Evolutionary conservation across 2,113 vertebrate species (phyloP), one percentile per base, ranked within the genome.

Genomic region (Oreochromis tanganicae): DNA sequence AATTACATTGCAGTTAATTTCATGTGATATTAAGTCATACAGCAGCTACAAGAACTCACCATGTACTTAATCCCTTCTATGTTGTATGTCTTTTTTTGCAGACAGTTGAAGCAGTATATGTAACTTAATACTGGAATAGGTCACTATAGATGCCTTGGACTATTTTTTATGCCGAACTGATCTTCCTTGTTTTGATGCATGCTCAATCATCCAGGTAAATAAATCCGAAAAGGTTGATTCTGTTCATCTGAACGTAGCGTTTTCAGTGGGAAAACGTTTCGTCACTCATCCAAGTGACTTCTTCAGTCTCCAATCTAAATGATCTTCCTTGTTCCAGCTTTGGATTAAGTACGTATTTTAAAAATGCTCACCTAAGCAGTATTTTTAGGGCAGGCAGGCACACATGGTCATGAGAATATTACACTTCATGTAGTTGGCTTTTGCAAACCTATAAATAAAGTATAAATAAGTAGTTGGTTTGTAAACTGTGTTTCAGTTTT

Each of bases 51-150:
- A 56, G 66, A 57, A 75, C 63, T 56, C 46, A 59, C 68, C 21
- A 3, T 85, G 3, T 48, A 88, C 38, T 41, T 82, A 83, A 91
- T 90, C 83, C 86, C 59, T 56, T n/a, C 24, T n/a, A 32, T 56
- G 59, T 32, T 79, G 19, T 10, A 36, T 66, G 81, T 92, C 85
- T 38, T 50, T 88, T 36, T 84, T 41, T 85, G n/a, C 75, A 86
- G 84, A 90, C 68, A 59, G 19, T 55, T 81, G 43, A 85, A 63
- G 50, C 71, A 52, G 81, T 85, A 34, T 24, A 34, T 43, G 82
- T 84, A 92, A 92, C 87, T 63, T 84, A 71, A 90, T 85, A 81
- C 7, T 21, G 46, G 46, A 80, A 89, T 87, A 83, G 46, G 34
- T 52, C 7, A 9, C 56, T 2, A 21, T 41, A 19, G 71, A 91